Evolutionary conservation across 2,113 vertebrate species (phyloP), one percentile per base, ranked within the genome.

Genomic region (Sceloporus tristichus): DNA sequence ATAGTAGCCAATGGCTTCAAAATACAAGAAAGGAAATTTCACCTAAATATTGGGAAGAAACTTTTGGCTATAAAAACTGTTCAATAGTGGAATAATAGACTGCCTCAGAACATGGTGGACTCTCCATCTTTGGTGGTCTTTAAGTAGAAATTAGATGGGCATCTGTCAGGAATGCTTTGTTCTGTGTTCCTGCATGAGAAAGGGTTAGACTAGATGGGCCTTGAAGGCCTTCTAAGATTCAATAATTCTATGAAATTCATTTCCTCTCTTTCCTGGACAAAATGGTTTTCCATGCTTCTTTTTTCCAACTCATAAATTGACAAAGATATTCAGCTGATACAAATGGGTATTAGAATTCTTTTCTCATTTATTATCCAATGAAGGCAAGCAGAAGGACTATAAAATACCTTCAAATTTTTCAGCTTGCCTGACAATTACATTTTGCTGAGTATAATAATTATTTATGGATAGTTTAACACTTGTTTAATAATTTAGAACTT

Each of bases 301-400:
- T 40, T 68, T 87, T 87, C 83, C 34, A 59, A 21, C 79, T 53
- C 54, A 76, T 87, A 75, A 62, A 56, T 42, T 65, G 79, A 53
- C 84, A 70, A 27, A 87, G 65, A 62, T 42, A 54, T 94, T 88
- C 56, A 84, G 71, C 80, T 91, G 92, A 89, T 84, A 80, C 34
- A 91, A 95, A 85, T 84, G 87, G 54, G 89, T 90, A 86, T 88
- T 91, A 94, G 86, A 93, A 94, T 90, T 89, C 79, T 85, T 82
- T 92, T 91, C 86, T 91, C 76, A 93, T 93, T 91, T 91, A 87
- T 89, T 91, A 68, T 85, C 86, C 82, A 88, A 90, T 91, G 79
- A 93, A 91, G 83, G 88, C 80, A 94, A 93, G 85, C 42, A 4
- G 54, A 92, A 76, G 76, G 91, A 92, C 90, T 75, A 91, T 88